Evolutionary conservation across 2,113 vertebrate genomes (phyloP).

Genomic region (Murina feae): DNA sequence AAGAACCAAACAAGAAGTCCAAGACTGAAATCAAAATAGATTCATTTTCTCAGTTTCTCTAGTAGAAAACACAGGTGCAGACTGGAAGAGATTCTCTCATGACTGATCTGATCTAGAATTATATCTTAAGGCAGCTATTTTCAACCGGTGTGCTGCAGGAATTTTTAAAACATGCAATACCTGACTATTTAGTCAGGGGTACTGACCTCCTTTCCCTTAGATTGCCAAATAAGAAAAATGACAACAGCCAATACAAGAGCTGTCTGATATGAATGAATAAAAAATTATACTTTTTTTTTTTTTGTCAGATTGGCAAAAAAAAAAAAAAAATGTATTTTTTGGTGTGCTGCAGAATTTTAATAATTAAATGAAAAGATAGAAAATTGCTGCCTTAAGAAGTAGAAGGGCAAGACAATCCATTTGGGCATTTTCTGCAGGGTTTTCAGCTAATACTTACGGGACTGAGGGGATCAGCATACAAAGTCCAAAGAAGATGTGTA

Average conservation of each 20-base stretch:
- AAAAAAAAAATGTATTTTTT: background rate
- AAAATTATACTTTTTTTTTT: background rate
- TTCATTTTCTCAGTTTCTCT: conserved; percentile 14
- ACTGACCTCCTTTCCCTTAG: background rate
- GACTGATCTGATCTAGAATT: background rate
- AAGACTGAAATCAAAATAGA: background rate
- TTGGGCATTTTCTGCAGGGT: background rate
- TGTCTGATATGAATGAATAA: background rate
- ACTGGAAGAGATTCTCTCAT: background rate
- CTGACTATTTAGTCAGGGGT: background rate
- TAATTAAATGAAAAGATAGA: background rate
- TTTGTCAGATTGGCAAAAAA: background rate
- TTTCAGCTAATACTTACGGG: conserved; percentile 39
- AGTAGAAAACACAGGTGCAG: background rate
- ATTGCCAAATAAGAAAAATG: background rate
- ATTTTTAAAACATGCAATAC: background rate
- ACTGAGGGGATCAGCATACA: background rate
- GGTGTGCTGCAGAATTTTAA: background rate
- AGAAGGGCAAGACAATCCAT: background rate
- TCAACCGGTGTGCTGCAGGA: background rate
- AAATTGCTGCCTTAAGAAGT: background rate
- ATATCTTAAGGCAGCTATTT: background rate
- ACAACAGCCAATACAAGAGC: background rate
- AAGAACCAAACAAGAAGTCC: background rate
- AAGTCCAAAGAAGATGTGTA: background rate